These are phyloP conservation scores for Melierax canorus DNA, from an alignment of 2,113 vertebrate genomes.

Conservation along the genomic window DNA sequence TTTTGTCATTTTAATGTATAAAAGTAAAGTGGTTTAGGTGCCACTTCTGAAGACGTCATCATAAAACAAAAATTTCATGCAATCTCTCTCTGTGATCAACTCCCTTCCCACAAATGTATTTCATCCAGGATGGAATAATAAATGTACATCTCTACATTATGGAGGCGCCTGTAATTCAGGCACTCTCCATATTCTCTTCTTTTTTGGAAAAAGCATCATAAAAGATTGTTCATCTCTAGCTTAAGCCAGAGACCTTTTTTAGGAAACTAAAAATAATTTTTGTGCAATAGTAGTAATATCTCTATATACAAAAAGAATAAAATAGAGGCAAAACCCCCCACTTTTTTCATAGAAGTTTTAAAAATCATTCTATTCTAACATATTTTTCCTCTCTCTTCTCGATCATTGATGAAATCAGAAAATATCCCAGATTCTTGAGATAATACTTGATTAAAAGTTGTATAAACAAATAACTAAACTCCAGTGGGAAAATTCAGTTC, in stretches of 20 bases:
- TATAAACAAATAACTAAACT: neutral
- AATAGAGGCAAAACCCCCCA: rapidly evolving
- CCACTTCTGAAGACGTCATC: neutral
- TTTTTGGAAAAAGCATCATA: neutral
- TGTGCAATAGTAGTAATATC: neutral
- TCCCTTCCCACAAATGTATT: neutral
- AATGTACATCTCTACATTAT: neutral
- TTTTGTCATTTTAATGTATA: neutral
- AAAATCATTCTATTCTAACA: neutral
- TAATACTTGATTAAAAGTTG: neutral
- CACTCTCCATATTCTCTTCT: neutral
- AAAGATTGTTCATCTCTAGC: neutral
- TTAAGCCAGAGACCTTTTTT: neutral
- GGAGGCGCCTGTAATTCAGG: neutral
- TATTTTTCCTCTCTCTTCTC: neutral
- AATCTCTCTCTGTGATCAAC: neutral
- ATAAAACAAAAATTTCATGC: neutral
- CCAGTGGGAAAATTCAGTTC: neutral
- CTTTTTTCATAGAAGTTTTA: neutral
- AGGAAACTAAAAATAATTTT: neutral
- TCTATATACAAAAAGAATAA: neutral
- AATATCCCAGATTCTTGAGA: neutral
- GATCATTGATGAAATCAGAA: neutral
- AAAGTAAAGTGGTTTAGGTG: neutral
- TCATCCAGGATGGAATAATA: neutral